A percentile compares a stretch with the other conserved stretches of the same genome.
Evolutionary conservation across 2,113 vertebrate genomes (phyloP).

Genomic region (Egretta garzetta): DNA sequence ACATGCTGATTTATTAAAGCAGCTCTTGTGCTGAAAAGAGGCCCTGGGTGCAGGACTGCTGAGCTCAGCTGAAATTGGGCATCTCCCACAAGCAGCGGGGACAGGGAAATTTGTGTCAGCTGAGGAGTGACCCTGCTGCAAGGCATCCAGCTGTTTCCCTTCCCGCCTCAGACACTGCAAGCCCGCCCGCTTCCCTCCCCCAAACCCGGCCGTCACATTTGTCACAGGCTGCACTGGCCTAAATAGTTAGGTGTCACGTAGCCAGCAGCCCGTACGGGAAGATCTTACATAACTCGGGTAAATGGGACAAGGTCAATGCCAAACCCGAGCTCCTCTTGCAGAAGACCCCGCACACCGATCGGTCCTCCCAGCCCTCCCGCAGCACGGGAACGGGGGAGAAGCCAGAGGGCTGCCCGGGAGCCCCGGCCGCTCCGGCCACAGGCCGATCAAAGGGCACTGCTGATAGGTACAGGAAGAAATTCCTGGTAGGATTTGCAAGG

Average conservation of each 20-base stretch:
- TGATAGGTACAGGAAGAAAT: background rate
- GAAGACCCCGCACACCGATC: background rate
- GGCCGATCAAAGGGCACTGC: background rate
- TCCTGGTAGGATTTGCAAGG: conserved; percentile 41
- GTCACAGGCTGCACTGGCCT: conserved; percentile 50
- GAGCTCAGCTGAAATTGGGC: conserved; percentile 57
- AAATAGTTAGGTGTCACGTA: conserved; percentile 51
- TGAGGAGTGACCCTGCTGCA: conserved; percentile 46
- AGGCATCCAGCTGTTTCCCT: conserved; percentile 34
- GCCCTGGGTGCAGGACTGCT: conserved; percentile 43
- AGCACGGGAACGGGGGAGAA: background rate
- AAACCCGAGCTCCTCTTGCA: background rate
- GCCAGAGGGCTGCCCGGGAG: background rate
- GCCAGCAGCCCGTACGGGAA: background rate
- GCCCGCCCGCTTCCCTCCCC: conserved; percentile 18
- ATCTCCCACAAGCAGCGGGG: conserved; percentile 31
- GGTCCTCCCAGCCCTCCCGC: background rate
- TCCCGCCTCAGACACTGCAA: background rate
- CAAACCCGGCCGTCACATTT: conserved; percentile 18
- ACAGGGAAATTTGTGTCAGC: conserved; percentile 52
- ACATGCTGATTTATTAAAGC: conserved; percentile 37
- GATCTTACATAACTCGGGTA: conserved; percentile 48
- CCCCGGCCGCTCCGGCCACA: background rate
- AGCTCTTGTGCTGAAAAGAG: conserved; percentile 48
- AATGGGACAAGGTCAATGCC: conserved; percentile 28